Conservation (phyloP, 1,140 invertebrate genomes). For the Euborellia annulipes region DNA sequence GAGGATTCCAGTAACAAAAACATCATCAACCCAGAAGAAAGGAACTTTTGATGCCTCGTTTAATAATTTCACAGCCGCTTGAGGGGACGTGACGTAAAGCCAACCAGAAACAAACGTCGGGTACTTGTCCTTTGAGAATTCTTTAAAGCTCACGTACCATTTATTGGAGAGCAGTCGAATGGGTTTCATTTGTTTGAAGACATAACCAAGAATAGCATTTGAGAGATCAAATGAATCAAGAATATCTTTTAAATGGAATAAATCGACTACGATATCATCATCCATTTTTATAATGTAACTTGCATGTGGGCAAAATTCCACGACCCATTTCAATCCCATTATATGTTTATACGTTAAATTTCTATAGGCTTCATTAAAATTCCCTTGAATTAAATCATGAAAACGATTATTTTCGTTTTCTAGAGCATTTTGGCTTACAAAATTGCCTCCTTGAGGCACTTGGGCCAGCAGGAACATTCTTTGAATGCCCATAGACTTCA, state of each 20-base stretch:
- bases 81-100: conserved; percentile 57
- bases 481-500: conserved; percentile 37
- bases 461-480: conserved; percentile 59
- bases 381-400: conserved; percentile 63
- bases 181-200: conserved; percentile 44
- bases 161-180: conserved; percentile 51
- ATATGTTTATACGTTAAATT: conserved; percentile 80
- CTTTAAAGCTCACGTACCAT: conserved; percentile 57
- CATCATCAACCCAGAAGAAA: conserved; percentile 79
- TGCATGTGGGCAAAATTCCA: conserved; percentile 40
- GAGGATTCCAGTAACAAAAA: conserved; percentile 60
- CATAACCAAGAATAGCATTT: conserved; percentile 45
- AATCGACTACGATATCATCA: conserved; percentile 70
- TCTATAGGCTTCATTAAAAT: conserved; percentile 63
- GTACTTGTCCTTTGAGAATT: conserved; percentile 45
- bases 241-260: conserved; percentile 41
- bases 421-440: conserved; percentile 39
- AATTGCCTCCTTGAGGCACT: conserved; percentile 29
- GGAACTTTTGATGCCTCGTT: conserved; percentile 25
- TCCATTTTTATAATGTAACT: conserved; percentile 72
- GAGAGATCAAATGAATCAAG: conserved; percentile 19
- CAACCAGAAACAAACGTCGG: conserved; percentile 67
- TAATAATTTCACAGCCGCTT: conserved; percentile 35
- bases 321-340: conserved; percentile 69
- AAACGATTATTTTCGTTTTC: conserved; percentile 42